A percentile compares a stretch with the other conserved stretches of the same genome.
Conservation (phyloP, 2,113 vertebrate species). For the Cranoglanis bouderius region DNA sequence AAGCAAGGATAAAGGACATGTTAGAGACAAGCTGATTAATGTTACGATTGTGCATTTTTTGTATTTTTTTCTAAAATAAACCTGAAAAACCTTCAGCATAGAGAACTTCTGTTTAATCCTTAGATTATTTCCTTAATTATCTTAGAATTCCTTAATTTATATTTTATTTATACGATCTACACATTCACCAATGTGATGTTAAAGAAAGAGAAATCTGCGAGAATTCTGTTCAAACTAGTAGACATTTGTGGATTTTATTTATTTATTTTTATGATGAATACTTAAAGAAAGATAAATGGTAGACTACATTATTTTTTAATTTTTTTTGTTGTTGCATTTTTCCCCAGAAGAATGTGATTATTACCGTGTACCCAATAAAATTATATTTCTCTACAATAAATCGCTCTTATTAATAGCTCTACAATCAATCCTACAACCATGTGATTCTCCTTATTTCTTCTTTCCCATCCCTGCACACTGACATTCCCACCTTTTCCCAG, state of each 20-base stretch:
- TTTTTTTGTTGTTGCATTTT: too few species aligned
- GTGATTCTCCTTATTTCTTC: not conserved
- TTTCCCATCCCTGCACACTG: not conserved
- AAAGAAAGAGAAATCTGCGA: not conserved
- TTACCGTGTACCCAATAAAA: too few species aligned
- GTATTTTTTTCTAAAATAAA: not conserved
- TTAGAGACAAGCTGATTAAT: not conserved
- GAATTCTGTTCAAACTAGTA: not conserved
- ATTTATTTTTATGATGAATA: too few species aligned
- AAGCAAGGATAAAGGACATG: not conserved
- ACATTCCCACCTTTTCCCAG: slow-evolving; percentile 1
- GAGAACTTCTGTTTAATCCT: not conserved
- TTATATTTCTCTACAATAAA: too few species aligned
- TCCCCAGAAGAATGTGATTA: too few species aligned
- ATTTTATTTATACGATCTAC: not conserved
- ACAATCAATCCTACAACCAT: not conserved
- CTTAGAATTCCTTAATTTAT: not conserved
- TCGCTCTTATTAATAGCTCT: too few species aligned
- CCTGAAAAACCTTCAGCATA: not conserved
- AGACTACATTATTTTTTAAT: too few species aligned
- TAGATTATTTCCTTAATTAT: not conserved
- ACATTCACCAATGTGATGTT: not conserved
- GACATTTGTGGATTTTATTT: not conserved
- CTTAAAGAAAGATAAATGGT: too few species aligned
- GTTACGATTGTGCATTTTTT: not conserved